These are phyloP conservation scores for Latrodectus elegans DNA, from an alignment of 2,888 invertebrate genomes.

Conservation along the genomic window DNA sequence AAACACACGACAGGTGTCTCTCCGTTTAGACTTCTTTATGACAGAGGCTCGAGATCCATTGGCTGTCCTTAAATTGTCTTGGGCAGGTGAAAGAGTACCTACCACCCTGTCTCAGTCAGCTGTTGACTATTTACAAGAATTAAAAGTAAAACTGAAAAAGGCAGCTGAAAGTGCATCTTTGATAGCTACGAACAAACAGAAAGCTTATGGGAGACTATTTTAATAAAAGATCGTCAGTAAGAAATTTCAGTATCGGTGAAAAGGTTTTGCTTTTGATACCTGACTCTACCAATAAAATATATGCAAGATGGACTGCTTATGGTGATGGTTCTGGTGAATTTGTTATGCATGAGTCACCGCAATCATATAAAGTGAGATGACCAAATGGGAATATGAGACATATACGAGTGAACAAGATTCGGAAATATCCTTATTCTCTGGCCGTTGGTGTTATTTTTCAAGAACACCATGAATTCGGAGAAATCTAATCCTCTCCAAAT, in stretches of 20 bases:
- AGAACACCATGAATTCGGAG: not conserved
- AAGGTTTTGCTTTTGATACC: not conserved
- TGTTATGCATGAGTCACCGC: not conserved
- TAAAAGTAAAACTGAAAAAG: not conserved
- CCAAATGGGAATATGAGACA: slow-evolving; percentile 8
- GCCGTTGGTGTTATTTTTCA: not conserved
- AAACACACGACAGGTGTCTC: no score
- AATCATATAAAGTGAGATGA: not conserved
- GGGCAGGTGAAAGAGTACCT: slow-evolving; percentile 1
- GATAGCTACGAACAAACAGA: not conserved
- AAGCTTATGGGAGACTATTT: not conserved
- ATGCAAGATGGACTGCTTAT: not conserved
- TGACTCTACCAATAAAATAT: not conserved
- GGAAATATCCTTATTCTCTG: not conserved
- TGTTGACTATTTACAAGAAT: not conserved
- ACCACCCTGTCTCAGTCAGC: no score
- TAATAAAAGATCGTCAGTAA: slow-evolving; percentile 1
- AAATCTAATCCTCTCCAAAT: not conserved
- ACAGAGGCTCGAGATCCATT: not conserved
- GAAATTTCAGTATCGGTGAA: not conserved
- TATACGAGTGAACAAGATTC: not conserved
- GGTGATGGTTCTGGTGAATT: not conserved
- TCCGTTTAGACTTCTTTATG: not conserved
- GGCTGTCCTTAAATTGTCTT: not conserved
- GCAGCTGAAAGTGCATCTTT: not conserved